Evolutionary conservation across 2,113 vertebrate genomes (phyloP), one percentile per base, ranked within the genome.

Genomic region (Actenoides hombroni): DNA sequence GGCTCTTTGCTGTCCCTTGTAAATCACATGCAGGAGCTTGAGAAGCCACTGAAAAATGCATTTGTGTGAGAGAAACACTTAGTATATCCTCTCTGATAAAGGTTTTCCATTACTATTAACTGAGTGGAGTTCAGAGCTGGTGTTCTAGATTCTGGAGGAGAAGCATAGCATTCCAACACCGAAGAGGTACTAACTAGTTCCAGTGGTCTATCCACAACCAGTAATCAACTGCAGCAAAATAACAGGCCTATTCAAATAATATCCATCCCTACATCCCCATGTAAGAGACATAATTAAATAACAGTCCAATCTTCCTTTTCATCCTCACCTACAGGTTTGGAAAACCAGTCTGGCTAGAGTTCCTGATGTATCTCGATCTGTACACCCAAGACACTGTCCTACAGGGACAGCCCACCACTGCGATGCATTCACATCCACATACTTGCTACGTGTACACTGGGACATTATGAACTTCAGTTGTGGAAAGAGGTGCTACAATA

Each of bases 381-480:
- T 17, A 44, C 33, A 13, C n/a, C 51, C 37, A 10, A 71, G 68
- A 60, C 10, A 16, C 28, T 5, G 0, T 56, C 40, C 21, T 26
- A 64, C 49, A 8, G 48, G 16, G 13, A 40, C 8, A 33, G 26
- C 17, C 61, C 18, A 40, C 10, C 3, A 29, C 16, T 12, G 7
- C n/a, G 60, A 31, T n/a, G 17, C 19, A 21, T 39, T 74, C 64
- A 70, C 21, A 31, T 13, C 37, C 63, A 77, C 35, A 19, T 35
- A 11, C 11, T 39, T 60, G 13, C 39, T 46, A 8, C 0, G 0
- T 24, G 14, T 69, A 42, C n/a, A 33, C 63, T 48, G n/a, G 44
- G 35, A 69, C 21, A 33, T 53, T 6, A 44, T 23, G 40, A 40
- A 19, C 44, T 23, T 37, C 40, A 70, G 14, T n/a, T 63, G 37